phyloP scores from a whole-genome alignment of 2,797 vertebrate genomes.

The Tolypeutes matacus region DNA sequence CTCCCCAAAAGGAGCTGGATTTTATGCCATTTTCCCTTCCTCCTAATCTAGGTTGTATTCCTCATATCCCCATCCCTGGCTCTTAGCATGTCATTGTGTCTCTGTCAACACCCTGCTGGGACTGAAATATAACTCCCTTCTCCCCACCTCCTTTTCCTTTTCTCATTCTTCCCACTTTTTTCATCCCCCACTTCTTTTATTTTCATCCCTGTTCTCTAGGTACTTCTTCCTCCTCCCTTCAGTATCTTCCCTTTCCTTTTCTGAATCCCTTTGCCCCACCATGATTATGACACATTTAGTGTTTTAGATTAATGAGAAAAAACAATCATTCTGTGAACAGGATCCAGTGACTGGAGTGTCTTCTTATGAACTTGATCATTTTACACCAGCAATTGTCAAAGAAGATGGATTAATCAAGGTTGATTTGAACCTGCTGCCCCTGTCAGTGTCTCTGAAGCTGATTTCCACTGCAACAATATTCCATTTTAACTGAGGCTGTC shows the following conservation, averaged over 20 bases:
- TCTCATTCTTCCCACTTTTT: conserved; percentile 46
- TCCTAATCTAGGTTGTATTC: conserved; percentile 17
- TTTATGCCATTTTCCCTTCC: conserved; percentile 13
- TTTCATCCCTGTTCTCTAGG: conserved; percentile 40
- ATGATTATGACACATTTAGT: conserved; percentile 56
- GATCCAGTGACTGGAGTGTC: conserved; percentile 79
- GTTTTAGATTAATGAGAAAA: conserved; percentile 44
- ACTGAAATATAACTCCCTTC: conserved; percentile 19
- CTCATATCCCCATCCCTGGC: background rate
- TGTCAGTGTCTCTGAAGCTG: conserved; percentile 85
- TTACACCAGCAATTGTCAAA: conserved; percentile 86
- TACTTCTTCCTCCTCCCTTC: background rate
- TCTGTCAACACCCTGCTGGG: background rate
- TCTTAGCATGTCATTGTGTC: background rate
- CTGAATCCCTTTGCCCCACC: conserved; percentile 24
- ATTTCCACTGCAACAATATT: conserved; percentile 89
- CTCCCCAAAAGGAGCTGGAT: background rate
- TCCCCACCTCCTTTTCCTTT: background rate
- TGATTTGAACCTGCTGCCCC: conserved; percentile 87
- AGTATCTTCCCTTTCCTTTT: conserved; percentile 30
- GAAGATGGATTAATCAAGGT: conserved; percentile 91
- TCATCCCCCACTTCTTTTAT: background rate
- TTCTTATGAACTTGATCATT: conserved; percentile 87
- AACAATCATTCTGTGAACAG: conserved; percentile 67
- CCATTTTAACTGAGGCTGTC: conserved; percentile 87